Conservation (phyloP, 2,113 vertebrate species). For the Pollimyrus isidori region DNA sequence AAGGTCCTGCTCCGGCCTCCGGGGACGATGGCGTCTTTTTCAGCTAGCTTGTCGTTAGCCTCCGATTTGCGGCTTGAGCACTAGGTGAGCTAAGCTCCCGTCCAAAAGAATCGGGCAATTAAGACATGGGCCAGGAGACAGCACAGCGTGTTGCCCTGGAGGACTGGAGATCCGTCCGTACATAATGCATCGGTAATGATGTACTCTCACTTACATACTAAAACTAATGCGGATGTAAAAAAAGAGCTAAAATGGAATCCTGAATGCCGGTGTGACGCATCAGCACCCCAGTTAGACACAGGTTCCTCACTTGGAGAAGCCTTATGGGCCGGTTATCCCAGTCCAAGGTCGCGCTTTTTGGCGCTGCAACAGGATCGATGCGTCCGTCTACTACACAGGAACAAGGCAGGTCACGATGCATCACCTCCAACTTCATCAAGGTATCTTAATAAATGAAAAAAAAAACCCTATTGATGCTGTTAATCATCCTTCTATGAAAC, state of each 20-base stretch:
- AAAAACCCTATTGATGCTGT: not conserved
- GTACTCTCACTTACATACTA: not conserved
- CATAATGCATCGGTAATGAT: not conserved
- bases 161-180: not conserved
- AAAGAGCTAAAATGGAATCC: not conserved
- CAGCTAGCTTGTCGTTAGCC: not conserved
- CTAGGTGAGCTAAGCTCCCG: not conserved
- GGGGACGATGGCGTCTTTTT: not conserved
- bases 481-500: not conserved
- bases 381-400: not conserved
- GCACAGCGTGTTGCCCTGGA: not conserved
- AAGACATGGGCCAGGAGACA: not conserved
- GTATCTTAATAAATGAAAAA: not conserved
- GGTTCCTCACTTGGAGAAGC: not conserved
- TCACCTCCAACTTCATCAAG: not conserved
- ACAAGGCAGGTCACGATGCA: not conserved
- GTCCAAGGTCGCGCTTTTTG: not conserved
- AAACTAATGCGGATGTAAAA: not conserved
- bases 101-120: not conserved
- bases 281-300: not conserved
- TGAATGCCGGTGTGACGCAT: not conserved
- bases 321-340: not conserved
- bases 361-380: not conserved
- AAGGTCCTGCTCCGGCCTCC: not conserved
- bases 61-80: not conserved